Evolutionary conservation across 2,888 invertebrate genomes (phyloP), one percentile per base, ranked within the genome.

Genomic region (Callyntrura sp.): DNA sequence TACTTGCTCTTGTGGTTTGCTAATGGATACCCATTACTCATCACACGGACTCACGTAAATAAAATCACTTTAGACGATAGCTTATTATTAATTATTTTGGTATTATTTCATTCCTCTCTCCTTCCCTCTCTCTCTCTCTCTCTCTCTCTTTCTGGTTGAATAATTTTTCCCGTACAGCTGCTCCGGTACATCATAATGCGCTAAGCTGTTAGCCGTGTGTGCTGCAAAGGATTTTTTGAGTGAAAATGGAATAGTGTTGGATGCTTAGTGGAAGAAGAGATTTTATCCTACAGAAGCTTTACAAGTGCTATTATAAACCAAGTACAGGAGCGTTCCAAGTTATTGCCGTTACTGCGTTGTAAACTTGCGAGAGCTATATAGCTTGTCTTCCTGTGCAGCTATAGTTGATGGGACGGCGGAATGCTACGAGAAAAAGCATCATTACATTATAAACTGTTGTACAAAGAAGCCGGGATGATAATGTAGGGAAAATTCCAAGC

Each of bases 21-120:
- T 76, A 76, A 76, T 76, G 76, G 76, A 76, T 48, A 55, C 14
- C 55, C 76, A 76, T 76, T 76, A 73, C 51, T 76, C 76, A 48
- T 76, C 51, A 76, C 51, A 55, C 51, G 51, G 48, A 20, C 51
- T 25, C 51, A 48, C 51, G 55, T 76, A 76, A 76, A 76, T 76
- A 76, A 51, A 48, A 76, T 48, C 43, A 25, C 14, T 51, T 62
- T 76, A 14, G 48, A 48, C 76, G 70, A 73, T 73, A 55, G 23
- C 51, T 76, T 55, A 76, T 76, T 76, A 76, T 51, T 76, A 51
- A 76, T 76, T 76, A 51, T 73, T 76, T 70, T 70, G 17, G 45
- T 45, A 73, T 45, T 48, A 73, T 73, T 73, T 73, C 70, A 73
- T 73, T 73, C 70, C 23, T 11, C 25, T n/a, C 8, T 60, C 11